Base-by-base conservation (phyloP, 2,888 invertebrate genomes). In the Heliconius ethilla region DNA sequence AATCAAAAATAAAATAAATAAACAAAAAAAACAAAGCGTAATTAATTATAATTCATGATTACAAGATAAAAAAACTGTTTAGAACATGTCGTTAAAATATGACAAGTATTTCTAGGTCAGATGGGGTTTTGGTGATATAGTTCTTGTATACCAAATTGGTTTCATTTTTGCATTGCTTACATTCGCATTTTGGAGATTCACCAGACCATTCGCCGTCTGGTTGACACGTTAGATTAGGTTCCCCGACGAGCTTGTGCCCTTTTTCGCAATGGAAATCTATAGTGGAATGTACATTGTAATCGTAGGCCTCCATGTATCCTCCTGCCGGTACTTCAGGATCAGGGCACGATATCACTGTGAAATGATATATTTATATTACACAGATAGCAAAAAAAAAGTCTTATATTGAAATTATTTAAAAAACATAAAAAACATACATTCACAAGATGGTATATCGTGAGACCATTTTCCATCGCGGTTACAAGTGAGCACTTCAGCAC, bases 211-310 rank as follows among this genome's bases (percentile, higher is more conserved):
- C 97, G 9, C 98, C 98, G 78, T 96, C 96, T 67, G 95, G 95
- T 79, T 96, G 95, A 88, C 98, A 98, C 22, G 95, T 95, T 66
- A 97, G 95, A 66, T 95, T 95, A 0, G 95, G 87, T 83, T 96
- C 96, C 0, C 98, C 98, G 10, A 96, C 95, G 79, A 98, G 94
- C 79, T 96, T 95, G 88, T 98, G 97, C 0, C 98, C 98, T 0
- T 96, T 95, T 88, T 98, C 98, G 88, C 98, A 98, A 86, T 98
- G 97, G 90, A 98, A 98, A 86, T 97, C 97, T 70, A 98, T 98
- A 51, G 96, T 96, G 0, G 98, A 98, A 89, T 98, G 97, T 0
- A 98, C 96, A 87, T 98, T 98, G 87, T 98, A 97, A 87, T 98
- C 98, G 87, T 98, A 98, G 0, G 98, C 98, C 27, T 98, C 97